Evolutionary conservation across 2,113 vertebrate species (phyloP), one percentile per base, ranked within the genome.

Genomic region (Crocuta crocuta): DNA sequence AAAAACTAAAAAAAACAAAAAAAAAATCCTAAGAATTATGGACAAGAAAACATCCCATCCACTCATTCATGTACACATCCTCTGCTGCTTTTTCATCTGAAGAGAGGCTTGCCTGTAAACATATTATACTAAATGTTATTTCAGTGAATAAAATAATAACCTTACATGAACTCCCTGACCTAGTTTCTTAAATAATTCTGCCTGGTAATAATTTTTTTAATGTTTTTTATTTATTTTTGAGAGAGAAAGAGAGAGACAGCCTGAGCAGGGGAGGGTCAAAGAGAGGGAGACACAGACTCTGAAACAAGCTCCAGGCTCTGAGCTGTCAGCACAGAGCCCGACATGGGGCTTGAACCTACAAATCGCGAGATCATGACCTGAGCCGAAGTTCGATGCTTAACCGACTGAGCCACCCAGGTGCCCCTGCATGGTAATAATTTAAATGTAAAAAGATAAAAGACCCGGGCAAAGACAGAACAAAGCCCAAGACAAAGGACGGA

Each of bases 361-460:
- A 39, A 39, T 3, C 39, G 39, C 4, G 39, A 39, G 39, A 39
- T 39, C 39, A 39, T 39, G 39, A 39, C 39, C 39, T 39, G 39
- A 39, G 39, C 39, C 39, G 3, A 39, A 39, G 39, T 39, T 39
- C 39, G 39, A 39, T 39, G 39, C 39, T 39, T 39, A 39, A 39
- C 39, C 39, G 39, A 39, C 39, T 39, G 39, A 39, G 39, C 39
- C 39, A 39, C 39, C 39, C 39, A 39, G 39, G 39, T 39, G 39
- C 39, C 39, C 39, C 39, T 39, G 31, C 58, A 65, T 53, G 45
- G 33, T 33, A 73, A 78, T 71, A 81, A 89, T 45, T 79, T 91
- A 76, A 79, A 95, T 81, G 53, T 66, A 80, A 95, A 96, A 70
- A 91, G 76, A 71, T 39, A 93, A 79, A 10, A 91, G 74, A 91